A percentile compares a stretch with the other conserved stretches of the same genome.
phyloP scores from a whole-genome alignment of 2,113 vertebrate species.

The Psophia crepitans region DNA sequence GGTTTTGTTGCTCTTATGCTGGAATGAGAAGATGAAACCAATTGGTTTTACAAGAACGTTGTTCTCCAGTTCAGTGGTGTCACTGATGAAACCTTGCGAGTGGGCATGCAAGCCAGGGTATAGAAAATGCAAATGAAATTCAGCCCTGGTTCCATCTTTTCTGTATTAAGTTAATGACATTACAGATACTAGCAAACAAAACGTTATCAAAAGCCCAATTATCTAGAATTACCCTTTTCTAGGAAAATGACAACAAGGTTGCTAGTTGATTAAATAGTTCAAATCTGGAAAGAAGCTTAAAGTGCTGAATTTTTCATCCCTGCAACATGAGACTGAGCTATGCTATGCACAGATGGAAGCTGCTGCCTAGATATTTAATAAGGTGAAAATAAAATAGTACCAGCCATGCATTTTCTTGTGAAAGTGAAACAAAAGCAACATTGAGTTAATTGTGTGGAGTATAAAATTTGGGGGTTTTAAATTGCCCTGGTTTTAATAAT shows the following conservation, averaged over 20 bases:
- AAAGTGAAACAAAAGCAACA: background rate
- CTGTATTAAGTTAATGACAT: background rate
- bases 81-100: background rate
- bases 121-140: background rate
- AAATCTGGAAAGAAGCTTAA: background rate
- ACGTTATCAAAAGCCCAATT: background rate
- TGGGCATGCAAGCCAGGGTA: background rate
- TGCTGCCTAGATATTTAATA: background rate
- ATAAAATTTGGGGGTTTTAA: background rate
- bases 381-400: background rate
- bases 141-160: background rate
- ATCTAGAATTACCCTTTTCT: background rate
- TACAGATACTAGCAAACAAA: background rate
- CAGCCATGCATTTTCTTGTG: background rate
- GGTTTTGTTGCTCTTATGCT: background rate
- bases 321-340: background rate
- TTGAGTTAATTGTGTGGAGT: background rate
- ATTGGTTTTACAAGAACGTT: accelerated
- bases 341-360: background rate
- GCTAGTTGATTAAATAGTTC: background rate
- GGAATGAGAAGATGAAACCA: background rate
- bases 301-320: background rate
- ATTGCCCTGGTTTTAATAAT: background rate
- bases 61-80: background rate
- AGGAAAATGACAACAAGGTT: background rate